These are phyloP conservation scores for Australoheros facetus DNA, from an alignment of 2,797 vertebrate genomes.

Conservation along the genomic window DNA sequence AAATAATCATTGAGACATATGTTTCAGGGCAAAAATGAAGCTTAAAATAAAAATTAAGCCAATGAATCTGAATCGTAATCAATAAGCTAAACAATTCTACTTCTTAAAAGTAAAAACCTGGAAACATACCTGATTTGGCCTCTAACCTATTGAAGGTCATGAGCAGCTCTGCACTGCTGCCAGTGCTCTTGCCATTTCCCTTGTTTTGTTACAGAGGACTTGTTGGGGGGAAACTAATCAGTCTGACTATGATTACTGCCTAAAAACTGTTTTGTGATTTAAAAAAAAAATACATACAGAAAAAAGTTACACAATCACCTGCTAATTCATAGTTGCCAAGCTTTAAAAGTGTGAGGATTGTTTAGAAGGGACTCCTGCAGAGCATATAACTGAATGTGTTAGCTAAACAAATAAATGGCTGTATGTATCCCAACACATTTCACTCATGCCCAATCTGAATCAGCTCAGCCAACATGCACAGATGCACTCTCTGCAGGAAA, in stretches of 20 bases:
- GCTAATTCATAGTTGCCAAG: background rate
- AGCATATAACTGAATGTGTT: slow-evolving; percentile 11
- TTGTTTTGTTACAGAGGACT: background rate
- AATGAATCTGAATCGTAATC: no score
- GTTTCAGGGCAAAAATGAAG: no score
- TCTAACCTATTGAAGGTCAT: background rate
- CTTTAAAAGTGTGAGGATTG: background rate
- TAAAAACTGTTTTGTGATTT: background rate
- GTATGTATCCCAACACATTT: background rate
- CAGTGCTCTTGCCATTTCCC: background rate
- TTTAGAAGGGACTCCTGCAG: background rate
- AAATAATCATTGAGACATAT: no score
- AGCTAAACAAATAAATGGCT: slow-evolving; percentile 27
- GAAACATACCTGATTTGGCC: background rate
- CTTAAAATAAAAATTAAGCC: no score
- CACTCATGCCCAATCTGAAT: background rate
- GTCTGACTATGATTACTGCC: background rate
- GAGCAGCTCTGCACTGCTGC: background rate
- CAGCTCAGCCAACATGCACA: slow-evolving; percentile 19
- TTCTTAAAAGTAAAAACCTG: background rate
- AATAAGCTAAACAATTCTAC: background rate
- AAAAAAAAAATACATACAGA: background rate
- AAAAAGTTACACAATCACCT: background rate
- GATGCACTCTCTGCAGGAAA: slow-evolving; percentile 30
- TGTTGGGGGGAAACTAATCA: background rate